Evolutionary conservation across 2,113 vertebrate genomes (phyloP).

Genomic region (Aepyceros melampus): DNA sequence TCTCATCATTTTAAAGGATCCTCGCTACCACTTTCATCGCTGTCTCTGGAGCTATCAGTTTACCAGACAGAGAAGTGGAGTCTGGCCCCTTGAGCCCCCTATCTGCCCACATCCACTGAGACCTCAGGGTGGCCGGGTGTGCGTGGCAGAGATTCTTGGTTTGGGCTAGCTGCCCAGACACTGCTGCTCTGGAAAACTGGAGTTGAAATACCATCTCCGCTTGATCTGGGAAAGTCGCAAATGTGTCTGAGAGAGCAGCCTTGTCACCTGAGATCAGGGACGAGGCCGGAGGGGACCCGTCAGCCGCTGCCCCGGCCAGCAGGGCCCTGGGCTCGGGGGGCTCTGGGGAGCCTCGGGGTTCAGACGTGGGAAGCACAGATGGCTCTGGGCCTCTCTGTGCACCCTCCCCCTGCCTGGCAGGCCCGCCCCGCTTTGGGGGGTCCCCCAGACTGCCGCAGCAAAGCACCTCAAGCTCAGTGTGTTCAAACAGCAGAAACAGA

Average conservation of each 20-base stretch:
- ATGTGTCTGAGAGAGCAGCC: slow-evolving; percentile 70
- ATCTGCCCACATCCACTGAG: not conserved
- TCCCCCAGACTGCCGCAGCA: fast-evolving
- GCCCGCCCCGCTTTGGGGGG: fast-evolving
- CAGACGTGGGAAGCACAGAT: fast-evolving
- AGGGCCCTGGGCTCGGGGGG: fast-evolving
- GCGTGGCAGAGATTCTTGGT: slow-evolving; percentile 71
- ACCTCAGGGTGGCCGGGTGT: slow-evolving; percentile 65
- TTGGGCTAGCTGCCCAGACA: slow-evolving; percentile 77
- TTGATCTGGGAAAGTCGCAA: slow-evolving; percentile 75
- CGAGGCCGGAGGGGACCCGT: fast-evolving
- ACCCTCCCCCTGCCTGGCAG: fast-evolving
- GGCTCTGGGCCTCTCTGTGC: fast-evolving
- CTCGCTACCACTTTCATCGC: slow-evolving; percentile 63
- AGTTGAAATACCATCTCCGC: slow-evolving; percentile 71
- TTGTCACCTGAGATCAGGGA: not conserved
- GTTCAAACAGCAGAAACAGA: not conserved
- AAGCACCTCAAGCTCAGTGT: not conserved
- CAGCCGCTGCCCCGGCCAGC: fast-evolving
- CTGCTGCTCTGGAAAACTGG: slow-evolving; percentile 81
- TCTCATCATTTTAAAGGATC: slow-evolving; percentile 29
- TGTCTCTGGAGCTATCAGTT: slow-evolving; percentile 73
- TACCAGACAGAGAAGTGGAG: slow-evolving; percentile 71
- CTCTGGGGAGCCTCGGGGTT: fast-evolving
- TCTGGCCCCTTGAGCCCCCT: slow-evolving; percentile 62